These are phyloP conservation scores for Eurytoma californica DNA, from an alignment of 2,888 invertebrate species.

Conservation along the genomic window DNA sequence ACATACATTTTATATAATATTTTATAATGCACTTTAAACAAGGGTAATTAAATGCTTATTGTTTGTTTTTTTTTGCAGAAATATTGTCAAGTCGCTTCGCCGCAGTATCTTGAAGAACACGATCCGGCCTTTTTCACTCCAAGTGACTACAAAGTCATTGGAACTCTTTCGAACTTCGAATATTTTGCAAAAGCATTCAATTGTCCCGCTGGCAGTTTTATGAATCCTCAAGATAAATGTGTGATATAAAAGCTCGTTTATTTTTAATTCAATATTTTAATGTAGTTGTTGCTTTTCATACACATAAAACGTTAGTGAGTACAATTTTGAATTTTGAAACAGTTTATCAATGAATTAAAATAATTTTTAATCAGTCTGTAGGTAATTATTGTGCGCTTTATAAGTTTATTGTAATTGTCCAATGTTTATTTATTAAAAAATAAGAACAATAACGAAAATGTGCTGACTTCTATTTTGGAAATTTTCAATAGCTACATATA, in stretches of 20 bases:
- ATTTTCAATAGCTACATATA: too few species aligned
- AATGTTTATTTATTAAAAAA: too few species aligned
- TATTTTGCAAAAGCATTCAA: slow-evolving; percentile 80
- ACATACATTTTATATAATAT: slow-evolving; percentile 42
- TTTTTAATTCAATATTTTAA: background rate
- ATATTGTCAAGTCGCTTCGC: slow-evolving; percentile 1
- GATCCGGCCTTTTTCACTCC: slow-evolving; percentile 6
- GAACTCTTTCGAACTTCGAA: slow-evolving; percentile 80
- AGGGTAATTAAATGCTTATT: slow-evolving; percentile 80
- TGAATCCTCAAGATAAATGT: slow-evolving; percentile 81
- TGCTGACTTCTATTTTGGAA: too few species aligned
- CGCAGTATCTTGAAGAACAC: slow-evolving; percentile 17
- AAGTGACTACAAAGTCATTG: slow-evolving; percentile 76
- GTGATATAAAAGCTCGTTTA: slow-evolving; percentile 71
- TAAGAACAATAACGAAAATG: too few species aligned
- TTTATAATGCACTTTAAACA: too few species aligned
- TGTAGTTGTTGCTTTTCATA: too few species aligned
- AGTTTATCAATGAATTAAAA: too few species aligned
- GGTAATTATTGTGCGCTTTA: too few species aligned
- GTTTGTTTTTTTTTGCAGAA: slow-evolving; percentile 79
- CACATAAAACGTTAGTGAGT: too few species aligned
- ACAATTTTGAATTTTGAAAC: too few species aligned
- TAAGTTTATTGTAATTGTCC: too few species aligned
- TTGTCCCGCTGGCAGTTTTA: slow-evolving; percentile 78
- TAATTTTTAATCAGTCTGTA: too few species aligned